Percentiles rank a stretch among this genome's conserved stretches.
Conservation (phyloP, 2,797 vertebrate genomes). For the Takifugu ocellatus region DNA sequence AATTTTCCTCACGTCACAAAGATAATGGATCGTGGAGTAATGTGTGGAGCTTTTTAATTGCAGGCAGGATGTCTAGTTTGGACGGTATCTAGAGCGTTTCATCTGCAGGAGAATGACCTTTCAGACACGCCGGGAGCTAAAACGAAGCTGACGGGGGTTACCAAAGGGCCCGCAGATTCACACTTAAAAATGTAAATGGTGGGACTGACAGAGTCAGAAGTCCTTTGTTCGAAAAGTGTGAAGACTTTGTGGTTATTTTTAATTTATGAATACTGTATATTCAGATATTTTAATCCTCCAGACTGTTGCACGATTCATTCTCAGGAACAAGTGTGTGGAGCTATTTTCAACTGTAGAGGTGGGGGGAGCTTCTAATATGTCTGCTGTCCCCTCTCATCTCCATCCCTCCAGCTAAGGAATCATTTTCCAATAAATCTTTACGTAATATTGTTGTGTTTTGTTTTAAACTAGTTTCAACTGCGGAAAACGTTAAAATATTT, state of each 20-base stretch:
- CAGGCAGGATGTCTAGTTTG: slow-evolving; percentile 13
- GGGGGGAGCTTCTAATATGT: too few relatives aligned
- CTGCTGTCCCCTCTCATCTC: too few relatives aligned
- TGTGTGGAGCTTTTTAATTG: slow-evolving; percentile 26
- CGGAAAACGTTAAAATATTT: too few relatives aligned
- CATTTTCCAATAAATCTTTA: too few relatives aligned
- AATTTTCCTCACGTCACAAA: slow-evolving; percentile 13
- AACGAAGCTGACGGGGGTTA: background rate
- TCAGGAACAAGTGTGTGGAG: too few relatives aligned
- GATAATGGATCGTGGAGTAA: slow-evolving; percentile 22
- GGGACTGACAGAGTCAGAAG: background rate
- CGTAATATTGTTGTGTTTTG: too few relatives aligned
- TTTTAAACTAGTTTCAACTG: too few relatives aligned
- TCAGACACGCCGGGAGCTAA: slow-evolving; percentile 1
- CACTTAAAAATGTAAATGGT: slow-evolving; percentile 17
- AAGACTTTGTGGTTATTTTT: background rate
- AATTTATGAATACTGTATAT: background rate
- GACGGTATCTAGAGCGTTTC: slow-evolving; percentile 2
- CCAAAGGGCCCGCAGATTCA: slow-evolving; percentile 1
- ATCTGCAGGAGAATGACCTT: slow-evolving; percentile 18
- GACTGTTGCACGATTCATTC: too few relatives aligned
- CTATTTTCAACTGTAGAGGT: too few relatives aligned
- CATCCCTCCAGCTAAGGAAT: too few relatives aligned
- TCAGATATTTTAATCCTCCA: too few relatives aligned
- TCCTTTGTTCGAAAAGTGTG: background rate